Base-by-base conservation (phyloP, 30 jellyfish, hydroid and myxozoan genomes). In the Catostylus mosaicus region DNA sequence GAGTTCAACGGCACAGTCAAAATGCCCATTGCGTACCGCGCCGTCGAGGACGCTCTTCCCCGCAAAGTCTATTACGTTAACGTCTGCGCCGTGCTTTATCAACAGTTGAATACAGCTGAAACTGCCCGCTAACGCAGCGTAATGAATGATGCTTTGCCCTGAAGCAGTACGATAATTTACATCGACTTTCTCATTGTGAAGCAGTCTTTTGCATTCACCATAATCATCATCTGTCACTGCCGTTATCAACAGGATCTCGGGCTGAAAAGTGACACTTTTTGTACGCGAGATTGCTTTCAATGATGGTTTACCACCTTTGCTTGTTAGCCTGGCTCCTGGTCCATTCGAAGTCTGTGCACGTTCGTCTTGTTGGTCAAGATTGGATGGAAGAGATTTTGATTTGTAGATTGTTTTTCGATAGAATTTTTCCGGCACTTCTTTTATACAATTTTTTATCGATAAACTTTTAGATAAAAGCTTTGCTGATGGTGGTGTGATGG, bases 1-100 rank as follows among this genome's bases (percentile, higher is more conserved):
- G 34, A 84, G 77, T 26, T 72, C 88, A 16, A 85, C 82, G 5
- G 94, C 94, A 62, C 94, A 84, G 59, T 84, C 94, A 32, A 84
- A 73, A 36, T 65, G 68, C 18, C 94, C 88, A 32, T 84, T 84
- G 73, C 94, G 67, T 26, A 84, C 94, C 22, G 94, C 94, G 14
- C 77, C 78, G 46, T 84, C 94, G 31, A 84, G 72, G 9, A 75
- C 88, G 57, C 84, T 84, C 47, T 67, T 72, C 46, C 94, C 94
- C 40, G 33, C 48, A 23, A 22, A 30, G 72, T 84, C 94, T 54
- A 66, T 19, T n/a, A 61, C 57, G 37, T 84, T 73, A 3, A 84
- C 75, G 50, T 84, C 82, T 23, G 88, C 94, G 1, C 88, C 94
- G 67, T 62, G 62, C 57, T 43, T 70, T 1, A 84, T 30, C 45